Conservation (phyloP, 2,888 invertebrate genomes). For the Acanthosepion esculentum region DNA sequence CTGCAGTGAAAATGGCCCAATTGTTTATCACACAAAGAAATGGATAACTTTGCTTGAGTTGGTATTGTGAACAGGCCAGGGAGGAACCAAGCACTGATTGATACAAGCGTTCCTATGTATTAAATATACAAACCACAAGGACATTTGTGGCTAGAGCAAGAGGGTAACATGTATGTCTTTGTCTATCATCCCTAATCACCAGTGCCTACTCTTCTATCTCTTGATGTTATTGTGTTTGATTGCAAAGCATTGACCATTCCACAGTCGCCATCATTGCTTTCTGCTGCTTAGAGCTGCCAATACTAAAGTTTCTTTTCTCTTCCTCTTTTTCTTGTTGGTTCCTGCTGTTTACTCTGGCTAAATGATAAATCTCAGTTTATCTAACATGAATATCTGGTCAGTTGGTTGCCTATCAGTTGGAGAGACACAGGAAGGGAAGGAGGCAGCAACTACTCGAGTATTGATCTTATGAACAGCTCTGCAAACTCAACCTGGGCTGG, state of each 20-base stretch:
- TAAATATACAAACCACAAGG: slow-evolving; percentile 16
- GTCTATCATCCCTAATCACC: neutral
- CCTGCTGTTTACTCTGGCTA: slow-evolving; percentile 14
- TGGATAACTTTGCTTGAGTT: neutral
- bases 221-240: neutral
- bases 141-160: slow-evolving; percentile 6
- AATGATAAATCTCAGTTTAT: slow-evolving; percentile 33
- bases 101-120: neutral
- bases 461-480: neutral
- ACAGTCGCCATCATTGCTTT: slow-evolving; percentile 14
- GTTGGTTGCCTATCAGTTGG: slow-evolving; percentile 2
- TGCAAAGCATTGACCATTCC: neutral
- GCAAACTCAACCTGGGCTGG: neutral
- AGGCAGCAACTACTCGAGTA: neutral
- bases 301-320: neutral
- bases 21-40: neutral
- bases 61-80: neutral
- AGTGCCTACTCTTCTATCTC: neutral
- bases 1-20: neutral
- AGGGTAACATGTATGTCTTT: neutral
- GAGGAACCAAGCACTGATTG: neutral
- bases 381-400: slow-evolving; percentile 33
- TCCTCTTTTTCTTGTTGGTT: neutral
- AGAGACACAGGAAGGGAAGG: neutral
- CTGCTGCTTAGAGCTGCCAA: neutral